phyloP scores from a whole-genome alignment of 1,140 invertebrate species.

The Aleiodes sp. region DNA sequence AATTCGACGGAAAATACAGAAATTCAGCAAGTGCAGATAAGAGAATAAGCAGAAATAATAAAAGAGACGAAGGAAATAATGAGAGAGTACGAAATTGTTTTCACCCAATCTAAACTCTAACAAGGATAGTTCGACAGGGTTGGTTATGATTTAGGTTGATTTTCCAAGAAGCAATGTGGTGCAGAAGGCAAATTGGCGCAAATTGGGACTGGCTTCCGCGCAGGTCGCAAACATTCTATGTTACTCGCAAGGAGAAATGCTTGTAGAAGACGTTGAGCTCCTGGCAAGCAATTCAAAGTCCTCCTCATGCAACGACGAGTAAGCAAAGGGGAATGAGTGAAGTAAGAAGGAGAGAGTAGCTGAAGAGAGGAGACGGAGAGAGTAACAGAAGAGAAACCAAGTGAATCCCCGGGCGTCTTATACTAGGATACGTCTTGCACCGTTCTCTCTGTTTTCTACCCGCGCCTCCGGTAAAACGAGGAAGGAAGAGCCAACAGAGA shows the following conservation, averaged over 20 bases:
- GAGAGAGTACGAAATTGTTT: no score
- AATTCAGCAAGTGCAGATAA: no score
- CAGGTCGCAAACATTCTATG: constrained; percentile 41
- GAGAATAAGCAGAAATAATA: no score
- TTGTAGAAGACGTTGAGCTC: constrained; percentile 59
- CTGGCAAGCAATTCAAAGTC: constrained; percentile 64
- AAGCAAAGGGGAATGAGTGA: constrained; percentile 44
- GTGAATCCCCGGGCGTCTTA: constrained; percentile 29
- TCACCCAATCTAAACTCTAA: neutral
- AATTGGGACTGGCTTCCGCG: constrained; percentile 60
- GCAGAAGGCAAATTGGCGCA: constrained; percentile 61
- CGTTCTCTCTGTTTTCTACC: constrained; percentile 3
- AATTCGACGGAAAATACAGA: neutral
- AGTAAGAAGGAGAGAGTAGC: constrained; percentile 29
- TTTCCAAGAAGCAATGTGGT: constrained; percentile 57
- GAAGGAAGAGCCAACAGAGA: constrained; percentile 1
- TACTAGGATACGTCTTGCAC: constrained; percentile 16
- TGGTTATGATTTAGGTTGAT: constrained; percentile 44
- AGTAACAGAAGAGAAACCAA: constrained; percentile 7
- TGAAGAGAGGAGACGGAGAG: neutral
- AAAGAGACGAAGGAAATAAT: no score
- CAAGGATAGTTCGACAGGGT: constrained; percentile 7
- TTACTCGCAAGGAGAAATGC: constrained; percentile 30
- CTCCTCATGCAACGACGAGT: constrained; percentile 51
- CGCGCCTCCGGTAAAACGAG: constrained; percentile 12